These are phyloP conservation scores for Cynopterus brachyotis DNA, from an alignment of 2,113 vertebrate species.

Conservation along the genomic window DNA sequence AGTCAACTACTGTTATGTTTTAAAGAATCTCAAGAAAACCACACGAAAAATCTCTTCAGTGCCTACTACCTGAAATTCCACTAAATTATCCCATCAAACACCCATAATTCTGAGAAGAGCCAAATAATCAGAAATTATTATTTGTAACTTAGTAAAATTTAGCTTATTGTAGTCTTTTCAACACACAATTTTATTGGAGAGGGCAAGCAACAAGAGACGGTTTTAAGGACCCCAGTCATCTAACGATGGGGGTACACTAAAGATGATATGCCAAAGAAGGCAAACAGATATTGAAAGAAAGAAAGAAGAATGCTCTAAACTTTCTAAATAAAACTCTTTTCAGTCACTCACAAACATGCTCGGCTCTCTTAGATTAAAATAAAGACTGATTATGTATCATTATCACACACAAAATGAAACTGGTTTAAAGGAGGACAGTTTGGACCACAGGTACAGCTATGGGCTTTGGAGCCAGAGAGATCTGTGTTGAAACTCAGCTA, in stretches of 20 bases:
- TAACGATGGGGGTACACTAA: background rate
- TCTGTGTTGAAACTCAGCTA: background rate
- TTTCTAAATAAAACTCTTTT: background rate
- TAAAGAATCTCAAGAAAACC: background rate
- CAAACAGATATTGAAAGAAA: background rate
- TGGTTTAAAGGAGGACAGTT: background rate
- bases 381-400: background rate
- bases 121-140: background rate
- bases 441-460: background rate
- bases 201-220: background rate
- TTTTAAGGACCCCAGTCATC: background rate
- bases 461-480: background rate
- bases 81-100: background rate
- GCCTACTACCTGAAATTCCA: background rate
- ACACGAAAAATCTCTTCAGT: background rate
- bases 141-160: background rate
- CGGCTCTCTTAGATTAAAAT: background rate
- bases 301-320: background rate
- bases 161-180: background rate
- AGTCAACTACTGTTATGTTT: background rate
- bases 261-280: background rate
- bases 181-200: background rate
- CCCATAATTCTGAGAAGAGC: background rate
- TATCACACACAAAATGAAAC: background rate
- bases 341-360: background rate